Evolutionary conservation across 1,140 invertebrate species (phyloP), one percentile per base, ranked within the genome.

Genomic region (Lamellibrachia luymesi): DNA sequence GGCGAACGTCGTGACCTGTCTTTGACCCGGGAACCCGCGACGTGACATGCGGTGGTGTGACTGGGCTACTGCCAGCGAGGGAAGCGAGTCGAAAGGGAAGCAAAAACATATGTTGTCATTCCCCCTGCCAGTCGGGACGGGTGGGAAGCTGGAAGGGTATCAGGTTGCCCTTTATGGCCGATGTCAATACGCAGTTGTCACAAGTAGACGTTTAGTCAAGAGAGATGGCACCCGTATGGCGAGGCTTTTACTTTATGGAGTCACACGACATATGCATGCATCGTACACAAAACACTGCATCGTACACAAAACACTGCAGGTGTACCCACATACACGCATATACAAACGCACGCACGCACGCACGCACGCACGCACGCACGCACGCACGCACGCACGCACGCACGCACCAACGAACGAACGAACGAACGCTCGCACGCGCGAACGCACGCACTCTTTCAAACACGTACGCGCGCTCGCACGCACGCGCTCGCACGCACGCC

Each of bases 61-160:
- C 64, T 80, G 64, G 13, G 13, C 64, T 80, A 22, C 13, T 80
- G 64, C 64, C 64, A 80, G 64, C 13, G 7, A 80, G 64, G 64
- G 64, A 80, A 2, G 64, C 13, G 64, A 80, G 64, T 22, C 64
- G 64, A 80, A 80, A 22, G 64, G 64, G 64, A 80, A 80, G 17
- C 64, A 80, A 80, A 80, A 80, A 80, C 64, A 80, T 80, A 22
- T 80, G 64, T 80, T 80, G 64, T 80, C 64, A 80, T 80, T 80
- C 64, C 64, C 25, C 8, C 64, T 80, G 4, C 64, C 64, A 80
- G 13, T 80, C 17, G 64, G 64, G 13, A 10, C 64, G 64, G 8
- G 64, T 80, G 64, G 13, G 64, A 80, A 80, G 0, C 17, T 10
- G 13, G 17, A 4, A 22, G 64, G 64, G 64, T 80, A 80, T 80